Base-by-base conservation (phyloP, 2,113 vertebrate genomes). In the Galemys pyrenaicus region DNA sequence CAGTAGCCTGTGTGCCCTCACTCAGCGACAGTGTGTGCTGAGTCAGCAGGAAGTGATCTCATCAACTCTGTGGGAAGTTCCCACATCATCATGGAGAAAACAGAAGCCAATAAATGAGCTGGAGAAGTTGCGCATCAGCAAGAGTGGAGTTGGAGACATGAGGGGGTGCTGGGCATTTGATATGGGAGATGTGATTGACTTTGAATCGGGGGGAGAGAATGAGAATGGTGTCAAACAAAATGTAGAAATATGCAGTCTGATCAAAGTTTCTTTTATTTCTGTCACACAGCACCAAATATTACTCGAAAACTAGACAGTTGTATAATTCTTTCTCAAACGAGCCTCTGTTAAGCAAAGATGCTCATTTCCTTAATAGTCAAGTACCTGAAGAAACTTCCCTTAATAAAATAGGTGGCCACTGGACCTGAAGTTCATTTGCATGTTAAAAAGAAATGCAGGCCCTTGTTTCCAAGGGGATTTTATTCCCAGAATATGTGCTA, bases 381-480 rank as follows among this genome's bases (percentile, higher is more conserved):
- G 39, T 5, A 28, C 11, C 10, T 11, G 37, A 11, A 30, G 7
- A 6, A 28, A 16, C 17, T 82, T 68, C 60, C 19, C 75, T 93
- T 83, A 74, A 74, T 73, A 58, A 86, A 46, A 62, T 39, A 37
- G 28, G 75, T 56, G 68, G 26, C 68, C 46, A 20, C 32, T n/a
- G 37, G 41, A 64, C 28, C 54, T 90, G 51, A 83, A 68, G 83
- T 81, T 82, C 56, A 94, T 83, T 79, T 83, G 19, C 65, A 9
- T 77, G n/a, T 64, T 90, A 60, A 64, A 75, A 62, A n/a, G n/a
- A 39, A 24, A 44, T 26, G 41, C 28, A 35, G 86, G 24, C 39
- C 49, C 67, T 92, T 74, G 87, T 96, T 91, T 94, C 95, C 90
- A 95, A 95, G 93, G 82, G 79, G 54, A 77, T 46, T 54, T 79